phyloP scores from a whole-genome alignment of 2,888 invertebrate genomes.

The Serrognathus titanus region DNA sequence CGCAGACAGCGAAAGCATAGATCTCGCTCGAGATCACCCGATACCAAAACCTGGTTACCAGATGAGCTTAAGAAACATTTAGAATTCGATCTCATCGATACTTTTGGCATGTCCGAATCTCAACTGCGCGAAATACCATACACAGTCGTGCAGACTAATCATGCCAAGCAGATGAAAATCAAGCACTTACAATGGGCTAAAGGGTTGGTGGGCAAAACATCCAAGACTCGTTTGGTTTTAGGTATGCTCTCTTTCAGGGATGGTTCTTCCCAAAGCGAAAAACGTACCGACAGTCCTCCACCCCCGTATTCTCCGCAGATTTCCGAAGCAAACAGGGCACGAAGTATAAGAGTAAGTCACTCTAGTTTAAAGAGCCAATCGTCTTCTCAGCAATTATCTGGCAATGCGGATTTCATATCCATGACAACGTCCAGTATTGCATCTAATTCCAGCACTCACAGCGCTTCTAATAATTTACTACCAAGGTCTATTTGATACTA shows the following conservation, averaged over 20 bases:
- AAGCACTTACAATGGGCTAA: constrained; percentile 38
- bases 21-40: constrained; percentile 65
- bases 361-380: constrained; percentile 26
- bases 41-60: constrained; percentile 68
- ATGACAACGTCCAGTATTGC: constrained; percentile 29
- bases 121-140: constrained; percentile 86
- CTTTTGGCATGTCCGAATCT: constrained; percentile 83
- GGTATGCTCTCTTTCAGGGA: constrained; percentile 15
- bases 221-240: constrained; percentile 12
- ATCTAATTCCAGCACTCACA: constrained; percentile 29
- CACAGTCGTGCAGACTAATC: constrained; percentile 75
- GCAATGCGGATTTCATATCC: constrained; percentile 21
- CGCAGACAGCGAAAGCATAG: constrained; percentile 44
- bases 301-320: constrained; percentile 48
- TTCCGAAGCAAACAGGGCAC: constrained; percentile 29
- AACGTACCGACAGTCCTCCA: constrained; percentile 46
- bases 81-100: constrained; percentile 84
- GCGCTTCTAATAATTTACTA: constrained; percentile 28
- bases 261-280: constrained; percentile 21
- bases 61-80: constrained; percentile 80
- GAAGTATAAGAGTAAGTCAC: constrained; percentile 26
- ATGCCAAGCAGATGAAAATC: constrained; percentile 60
- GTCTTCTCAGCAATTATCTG: constrained; percentile 16
- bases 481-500: constrained; percentile 26
- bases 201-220: constrained; percentile 22